These are phyloP conservation scores for Vanessa tameamea DNA, from an alignment of 1,140 invertebrate species.

Conservation along the genomic window DNA sequence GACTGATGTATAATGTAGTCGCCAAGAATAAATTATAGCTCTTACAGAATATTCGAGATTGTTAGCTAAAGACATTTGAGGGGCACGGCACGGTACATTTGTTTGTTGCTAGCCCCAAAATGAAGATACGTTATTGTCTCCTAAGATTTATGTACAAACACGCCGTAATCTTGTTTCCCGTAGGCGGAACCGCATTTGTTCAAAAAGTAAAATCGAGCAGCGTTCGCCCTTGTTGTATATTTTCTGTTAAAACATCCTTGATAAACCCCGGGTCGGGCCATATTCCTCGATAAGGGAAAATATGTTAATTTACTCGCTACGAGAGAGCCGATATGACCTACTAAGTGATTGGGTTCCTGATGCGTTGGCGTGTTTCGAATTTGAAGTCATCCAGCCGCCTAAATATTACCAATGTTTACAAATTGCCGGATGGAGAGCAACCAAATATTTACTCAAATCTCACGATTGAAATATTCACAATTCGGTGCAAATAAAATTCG, in stretches of 20 bases:
- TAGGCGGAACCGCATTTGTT: slow-evolving; percentile 75
- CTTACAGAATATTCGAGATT: slow-evolving; percentile 12
- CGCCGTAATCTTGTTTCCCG: slow-evolving; percentile 69
- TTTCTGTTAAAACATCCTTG: slow-evolving; percentile 70
- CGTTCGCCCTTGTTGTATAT: slow-evolving; percentile 64
- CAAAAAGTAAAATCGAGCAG: slow-evolving; percentile 49
- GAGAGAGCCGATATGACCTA: slow-evolving; percentile 71
- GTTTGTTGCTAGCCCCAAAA: slow-evolving; percentile 66
- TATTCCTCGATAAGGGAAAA: slow-evolving; percentile 76
- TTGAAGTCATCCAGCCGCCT: slow-evolving; percentile 48
- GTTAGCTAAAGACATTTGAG: slow-evolving; percentile 36
- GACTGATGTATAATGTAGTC: not conserved
- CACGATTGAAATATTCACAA: slow-evolving; percentile 54
- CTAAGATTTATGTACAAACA: slow-evolving; percentile 73
- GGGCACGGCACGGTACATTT: slow-evolving; percentile 49
- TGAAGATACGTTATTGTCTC: slow-evolving; percentile 67
- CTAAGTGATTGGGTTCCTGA: slow-evolving; percentile 78
- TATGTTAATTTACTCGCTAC: slow-evolving; percentile 73
- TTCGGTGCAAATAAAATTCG: slow-evolving; percentile 28
- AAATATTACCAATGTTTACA: slow-evolving; percentile 73
- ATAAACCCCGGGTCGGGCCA: slow-evolving; percentile 65
- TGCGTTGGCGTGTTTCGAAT: slow-evolving; percentile 71
- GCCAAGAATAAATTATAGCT: slow-evolving; percentile 13
- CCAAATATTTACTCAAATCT: slow-evolving; percentile 51
- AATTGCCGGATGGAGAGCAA: slow-evolving; percentile 61